These are phyloP conservation scores for Agapostemon virescens DNA, from an alignment of 2,888 invertebrate species.

Conservation along the genomic window DNA sequence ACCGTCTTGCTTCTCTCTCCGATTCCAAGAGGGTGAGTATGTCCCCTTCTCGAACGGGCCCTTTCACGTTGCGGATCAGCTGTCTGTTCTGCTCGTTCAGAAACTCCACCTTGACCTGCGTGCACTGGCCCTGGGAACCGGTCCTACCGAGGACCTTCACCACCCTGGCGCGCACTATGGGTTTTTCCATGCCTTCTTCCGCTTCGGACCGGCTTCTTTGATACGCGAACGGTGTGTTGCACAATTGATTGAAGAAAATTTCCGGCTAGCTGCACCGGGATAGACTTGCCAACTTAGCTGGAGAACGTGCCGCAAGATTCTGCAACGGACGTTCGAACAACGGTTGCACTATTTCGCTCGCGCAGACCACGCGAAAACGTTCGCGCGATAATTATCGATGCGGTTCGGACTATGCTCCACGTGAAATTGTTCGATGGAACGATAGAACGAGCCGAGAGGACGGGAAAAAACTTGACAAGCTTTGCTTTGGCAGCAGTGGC, in stretches of 20 bases:
- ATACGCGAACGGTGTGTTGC: conserved; percentile 1
- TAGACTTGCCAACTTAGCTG: conserved; percentile 41
- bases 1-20: conserved; percentile 99
- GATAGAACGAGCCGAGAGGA: too few species aligned
- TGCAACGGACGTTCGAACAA: neutral
- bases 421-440: too few species aligned
- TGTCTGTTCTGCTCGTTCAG: conserved; percentile 97
- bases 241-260: conserved; percentile 17
- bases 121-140: conserved; percentile 99
- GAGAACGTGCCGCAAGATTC: conserved; percentile 13
- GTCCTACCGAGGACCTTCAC: conserved; percentile 99
- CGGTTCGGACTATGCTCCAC: too few species aligned
- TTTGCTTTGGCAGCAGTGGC: conserved; percentile 54
- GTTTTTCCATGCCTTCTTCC: conserved; percentile 87
- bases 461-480: conserved; percentile 2
- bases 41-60: conserved; percentile 99
- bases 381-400: neutral
- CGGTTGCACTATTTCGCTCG: too few species aligned
- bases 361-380: neutral
- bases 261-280: neutral
- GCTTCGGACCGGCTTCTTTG: neutral
- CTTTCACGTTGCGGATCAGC: conserved; percentile 99
- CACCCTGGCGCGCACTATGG: conserved; percentile 93
- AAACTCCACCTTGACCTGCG: conserved; percentile 99
- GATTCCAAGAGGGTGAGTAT: conserved; percentile 98